Conservation (phyloP, 92 coral and sea anemone species). For the Desmophyllum pertusum region DNA sequence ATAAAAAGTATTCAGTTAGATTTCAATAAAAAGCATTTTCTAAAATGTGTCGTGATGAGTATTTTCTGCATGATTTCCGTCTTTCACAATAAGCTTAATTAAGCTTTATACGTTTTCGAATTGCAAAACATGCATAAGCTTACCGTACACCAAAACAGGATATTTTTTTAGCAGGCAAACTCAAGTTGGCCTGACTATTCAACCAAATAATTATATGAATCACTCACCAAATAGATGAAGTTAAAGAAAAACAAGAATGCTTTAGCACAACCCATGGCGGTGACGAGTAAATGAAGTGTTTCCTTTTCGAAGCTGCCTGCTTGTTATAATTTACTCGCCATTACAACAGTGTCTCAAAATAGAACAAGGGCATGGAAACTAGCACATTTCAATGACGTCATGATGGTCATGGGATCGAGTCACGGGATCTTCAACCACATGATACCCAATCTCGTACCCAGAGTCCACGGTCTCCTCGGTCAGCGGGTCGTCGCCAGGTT, state of each 20-base stretch:
- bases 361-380: constrained; percentile 22
- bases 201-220: too few species aligned
- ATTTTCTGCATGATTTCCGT: not conserved
- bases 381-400: constrained; percentile 21
- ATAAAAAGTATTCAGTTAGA: not conserved
- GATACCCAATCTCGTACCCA: not conserved
- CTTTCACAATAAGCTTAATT: not conserved
- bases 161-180: not conserved
- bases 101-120: too few species aligned
- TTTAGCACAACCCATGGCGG: constrained; percentile 64
- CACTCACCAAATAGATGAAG: constrained; percentile 77
- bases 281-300: not conserved
- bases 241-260: constrained; percentile 78
- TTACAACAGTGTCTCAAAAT: not conserved
- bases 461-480: too few species aligned
- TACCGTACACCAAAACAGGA: not conserved
- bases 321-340: not conserved
- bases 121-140: not conserved
- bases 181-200: not conserved
- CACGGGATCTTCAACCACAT: too few species aligned
- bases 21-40: not conserved
- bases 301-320: not conserved
- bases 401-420: too few species aligned
- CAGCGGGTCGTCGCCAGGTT: too few species aligned
- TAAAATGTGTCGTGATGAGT: not conserved